Base-by-base conservation (phyloP, 2,797 vertebrate species). In the Chiloscyllium punctatum region DNA sequence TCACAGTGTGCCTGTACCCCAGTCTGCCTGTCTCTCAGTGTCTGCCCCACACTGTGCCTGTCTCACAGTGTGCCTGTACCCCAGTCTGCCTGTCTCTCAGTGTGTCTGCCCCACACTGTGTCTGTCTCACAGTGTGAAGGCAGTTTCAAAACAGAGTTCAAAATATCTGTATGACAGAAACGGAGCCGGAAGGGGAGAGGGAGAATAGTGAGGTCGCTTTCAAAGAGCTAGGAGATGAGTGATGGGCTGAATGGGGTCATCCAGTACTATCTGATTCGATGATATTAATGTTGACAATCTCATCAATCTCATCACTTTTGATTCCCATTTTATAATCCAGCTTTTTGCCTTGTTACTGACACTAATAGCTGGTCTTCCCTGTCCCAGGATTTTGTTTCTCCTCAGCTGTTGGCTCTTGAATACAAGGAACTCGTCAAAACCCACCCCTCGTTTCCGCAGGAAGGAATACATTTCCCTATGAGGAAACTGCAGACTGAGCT, bases 381-480 rank as follows among this genome's bases (percentile, higher is more conserved):
- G 21, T 30, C 69, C 21, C 1, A 2, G 25, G 6, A 33, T 1
- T 7, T 74, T 72, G 42, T 77, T 72, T 72, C 94, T 74, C 42
- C 13, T 5, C 27, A 95, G 27, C 94, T 77, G 53, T 9, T 66
- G 53, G 13, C 33, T 1, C 16, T 91, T 91, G 94, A 95, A 95
- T 74, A 21, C 25, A 6, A 95, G 94, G 94, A 95, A 95, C 69
- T 74, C 11, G 82, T 25, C 16, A 0, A 21, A 16, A 37, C 37
- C 42, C n/a, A 27, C 37, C 94, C 94, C 53, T 11, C 42, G 53
- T 48, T 95, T 95, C 94, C 94, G 23, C 69, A 95, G 94, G 69
- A 95, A 95, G 30, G 48, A 95, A 71, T 71, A 13, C 94, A 53
- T 16, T 95, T 95, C 94, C 53, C 51, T 1, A 25, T 3, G 48